These are phyloP conservation scores for Lumbricus terrestris DNA, from an alignment of 2,888 invertebrate genomes.

Conservation along the genomic window DNA sequence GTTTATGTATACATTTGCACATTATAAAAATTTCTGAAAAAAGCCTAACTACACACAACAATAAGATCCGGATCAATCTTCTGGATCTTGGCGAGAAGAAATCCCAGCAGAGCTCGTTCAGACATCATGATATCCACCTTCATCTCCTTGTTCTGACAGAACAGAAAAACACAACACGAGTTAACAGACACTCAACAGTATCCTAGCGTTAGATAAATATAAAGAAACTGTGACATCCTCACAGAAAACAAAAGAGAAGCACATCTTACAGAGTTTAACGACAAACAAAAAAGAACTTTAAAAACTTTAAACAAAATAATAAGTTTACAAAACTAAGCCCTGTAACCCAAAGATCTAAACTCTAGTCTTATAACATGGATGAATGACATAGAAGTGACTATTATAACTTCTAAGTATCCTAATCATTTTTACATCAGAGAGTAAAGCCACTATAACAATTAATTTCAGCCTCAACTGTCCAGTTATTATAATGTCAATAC, in stretches of 20 bases:
- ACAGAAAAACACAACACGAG: background rate
- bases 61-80: constrained; percentile 89
- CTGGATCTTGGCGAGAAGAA: constrained; percentile 80
- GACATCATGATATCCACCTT: constrained; percentile 76
- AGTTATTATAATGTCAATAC: background rate
- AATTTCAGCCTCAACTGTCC: background rate
- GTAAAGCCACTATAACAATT: background rate
- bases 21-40: background rate
- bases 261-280: background rate
- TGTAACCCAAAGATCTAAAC: background rate
- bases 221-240: background rate
- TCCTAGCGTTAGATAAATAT: background rate
- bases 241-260: background rate
- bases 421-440: too few relatives aligned
- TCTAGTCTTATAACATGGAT: background rate
- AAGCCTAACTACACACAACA: constrained; percentile 62
- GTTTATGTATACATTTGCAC: background rate
- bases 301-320: background rate
- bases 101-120: constrained; percentile 81
- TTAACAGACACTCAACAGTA: background rate
- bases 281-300: background rate
- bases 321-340: background rate
- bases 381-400: background rate
- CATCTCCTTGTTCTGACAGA: constrained; percentile 47
- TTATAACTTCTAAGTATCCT: background rate